Evolutionary conservation across 2,888 invertebrate genomes (phyloP).

Genomic region (Pasiphila rectangulata): DNA sequence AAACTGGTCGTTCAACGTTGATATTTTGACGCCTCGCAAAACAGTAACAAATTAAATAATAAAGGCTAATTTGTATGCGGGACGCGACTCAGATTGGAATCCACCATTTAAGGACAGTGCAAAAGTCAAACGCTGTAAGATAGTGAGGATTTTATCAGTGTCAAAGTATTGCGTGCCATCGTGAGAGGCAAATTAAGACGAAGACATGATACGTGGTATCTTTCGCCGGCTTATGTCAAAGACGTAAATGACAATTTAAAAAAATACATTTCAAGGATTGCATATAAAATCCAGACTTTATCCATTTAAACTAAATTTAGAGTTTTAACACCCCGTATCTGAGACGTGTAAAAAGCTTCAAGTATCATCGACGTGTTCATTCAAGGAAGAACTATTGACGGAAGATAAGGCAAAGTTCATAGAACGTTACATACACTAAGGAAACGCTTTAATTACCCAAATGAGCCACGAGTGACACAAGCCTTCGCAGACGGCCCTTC

Average conservation of each 20-base stretch:
- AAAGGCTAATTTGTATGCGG: constrained; percentile 65
- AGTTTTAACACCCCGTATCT: neutral
- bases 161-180: constrained; percentile 26
- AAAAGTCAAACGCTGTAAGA: constrained; percentile 41
- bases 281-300: neutral
- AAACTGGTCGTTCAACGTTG: constrained; percentile 44
- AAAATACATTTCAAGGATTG: neutral
- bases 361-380: constrained; percentile 10
- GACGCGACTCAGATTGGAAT: constrained; percentile 50
- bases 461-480: constrained; percentile 49
- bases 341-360: constrained; percentile 1
- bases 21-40: constrained; percentile 69
- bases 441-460: constrained; percentile 58
- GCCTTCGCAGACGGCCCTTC: constrained; percentile 33
- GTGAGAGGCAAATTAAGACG: constrained; percentile 24
- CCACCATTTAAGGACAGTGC: constrained; percentile 42
- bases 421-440: constrained; percentile 31
- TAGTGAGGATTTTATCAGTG: constrained; percentile 31
- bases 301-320: neutral
- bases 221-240: constrained; percentile 18
- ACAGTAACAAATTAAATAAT: constrained; percentile 70
- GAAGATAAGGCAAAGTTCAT: constrained; percentile 27
- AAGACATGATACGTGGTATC: constrained; percentile 6
- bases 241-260: constrained; percentile 4
- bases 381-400: constrained; percentile 23